Evolutionary conservation across 2,113 vertebrate genomes (phyloP).

Genomic region (Dolichallabes microphthalmus): DNA sequence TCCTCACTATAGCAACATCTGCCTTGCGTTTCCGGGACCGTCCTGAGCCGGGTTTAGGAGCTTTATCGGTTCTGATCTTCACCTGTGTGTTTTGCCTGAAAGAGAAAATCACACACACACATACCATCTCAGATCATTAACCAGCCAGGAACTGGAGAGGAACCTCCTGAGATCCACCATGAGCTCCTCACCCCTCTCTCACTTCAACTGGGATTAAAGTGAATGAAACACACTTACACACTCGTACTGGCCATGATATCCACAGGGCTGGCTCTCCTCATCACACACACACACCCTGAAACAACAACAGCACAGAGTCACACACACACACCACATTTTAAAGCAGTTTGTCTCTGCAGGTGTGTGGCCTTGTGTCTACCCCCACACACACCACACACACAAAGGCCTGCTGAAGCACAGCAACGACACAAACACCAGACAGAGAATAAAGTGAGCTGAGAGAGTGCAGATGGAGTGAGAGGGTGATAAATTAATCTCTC

Average conservation of each 20-base stretch:
- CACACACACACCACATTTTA: neutral
- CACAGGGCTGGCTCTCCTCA: constrained; percentile 2
- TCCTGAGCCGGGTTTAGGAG: constrained; percentile 54
- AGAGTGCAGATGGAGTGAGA: neutral
- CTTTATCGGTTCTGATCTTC: constrained; percentile 59
- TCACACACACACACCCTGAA: constrained; percentile 62
- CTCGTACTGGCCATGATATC: constrained; percentile 70
- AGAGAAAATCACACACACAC: neutral
- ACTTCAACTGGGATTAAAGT: constrained; percentile 33
- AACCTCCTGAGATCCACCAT: neutral
- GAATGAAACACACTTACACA: constrained; percentile 64
- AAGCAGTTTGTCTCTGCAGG: neutral
- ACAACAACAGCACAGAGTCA: constrained; percentile 49
- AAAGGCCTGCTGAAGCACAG: neutral
- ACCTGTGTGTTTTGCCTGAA: constrained; percentile 69
- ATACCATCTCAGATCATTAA: neutral
- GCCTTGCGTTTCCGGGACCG: constrained; percentile 91
- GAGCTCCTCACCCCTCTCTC: neutral
- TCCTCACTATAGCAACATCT: constrained; percentile 89
- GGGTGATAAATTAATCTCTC: neutral
- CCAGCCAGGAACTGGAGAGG: neutral
- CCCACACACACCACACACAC: neutral
- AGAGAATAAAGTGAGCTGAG: neutral
- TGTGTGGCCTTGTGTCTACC: neutral
- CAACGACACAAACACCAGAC: neutral